Evolutionary conservation across 2,888 invertebrate genomes (phyloP), one percentile per base, ranked within the genome.

Genomic region (Strigamia transsilvanica): DNA sequence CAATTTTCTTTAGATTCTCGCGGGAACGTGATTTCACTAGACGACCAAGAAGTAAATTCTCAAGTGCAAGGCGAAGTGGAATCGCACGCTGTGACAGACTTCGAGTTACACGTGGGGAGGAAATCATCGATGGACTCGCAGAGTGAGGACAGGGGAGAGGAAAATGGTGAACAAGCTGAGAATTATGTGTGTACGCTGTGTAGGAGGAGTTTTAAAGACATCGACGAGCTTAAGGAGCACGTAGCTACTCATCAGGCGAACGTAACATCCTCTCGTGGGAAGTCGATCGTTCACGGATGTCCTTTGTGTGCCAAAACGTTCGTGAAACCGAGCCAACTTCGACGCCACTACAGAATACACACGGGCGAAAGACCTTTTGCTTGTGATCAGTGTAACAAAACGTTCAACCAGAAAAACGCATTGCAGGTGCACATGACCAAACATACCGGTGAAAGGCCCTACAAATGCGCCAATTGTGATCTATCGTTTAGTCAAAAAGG

Each of bases 351-450:
- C 73, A 87, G 90, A 18, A 89, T 90, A 38, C 92, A 92, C 85
- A 91, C 91, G 2, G 91, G 91, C 9, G 91, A 91, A 83, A 88
- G 90, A 81, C 91, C 91, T 1, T 91, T 89, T 86, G 88, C 89
- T 38, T 93, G 92, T 85, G 85, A 86, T 13, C 86, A 89, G 27
- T 93, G 93, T 86, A 87, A 88, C 6, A 91, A 91, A 86, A 89
- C 90, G 1, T 93, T 92, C 85, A 90, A 90, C 80, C 91, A 91
- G 84, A 90, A 91, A 84, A 91, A 91, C 34, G 90, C 91, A 0
- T 87, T 93, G 42, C 89, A 90, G 82, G 90, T 90, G 84, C 93
- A 93, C 86, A 88, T 90, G 85, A 90, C 90, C 73, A 88, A 90
- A 32, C 93, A 93, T 85, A 89, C 89, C 0, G 91, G 90, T 6